These are phyloP conservation scores for Venustoraphidia nigricollis DNA, from an alignment of 2,888 invertebrate genomes.

Conservation along the genomic window DNA sequence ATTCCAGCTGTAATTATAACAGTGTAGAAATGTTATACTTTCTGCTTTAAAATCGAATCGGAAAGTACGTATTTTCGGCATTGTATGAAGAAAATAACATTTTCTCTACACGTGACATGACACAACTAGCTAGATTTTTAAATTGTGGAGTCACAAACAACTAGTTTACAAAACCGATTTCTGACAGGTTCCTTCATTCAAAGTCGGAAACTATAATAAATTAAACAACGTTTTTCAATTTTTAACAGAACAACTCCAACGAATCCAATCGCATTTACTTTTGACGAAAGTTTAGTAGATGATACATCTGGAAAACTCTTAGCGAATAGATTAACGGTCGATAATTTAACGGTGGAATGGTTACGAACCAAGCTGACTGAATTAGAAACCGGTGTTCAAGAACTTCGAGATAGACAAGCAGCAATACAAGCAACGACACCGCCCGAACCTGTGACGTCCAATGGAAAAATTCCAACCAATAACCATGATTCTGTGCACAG, in stretches of 20 bases:
- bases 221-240: background rate
- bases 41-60: no score
- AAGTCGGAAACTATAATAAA: background rate
- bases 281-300: constrained; percentile 76
- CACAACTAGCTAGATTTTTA: background rate
- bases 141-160: background rate
- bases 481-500: constrained; percentile 1
- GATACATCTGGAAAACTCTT: constrained; percentile 76
- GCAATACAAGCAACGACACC: constrained; percentile 3
- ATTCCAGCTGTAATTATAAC: no score
- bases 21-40: no score
- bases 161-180: background rate
- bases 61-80: no score
- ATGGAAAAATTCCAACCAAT: constrained; percentile 1
- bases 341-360: constrained; percentile 86
- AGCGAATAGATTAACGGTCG: constrained; percentile 79
- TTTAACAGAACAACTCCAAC: constrained; percentile 56
- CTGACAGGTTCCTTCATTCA: background rate
- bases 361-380: constrained; percentile 65
- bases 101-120: no score
- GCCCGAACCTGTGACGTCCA: background rate
- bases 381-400: constrained; percentile 62
- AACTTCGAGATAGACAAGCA: constrained; percentile 42
- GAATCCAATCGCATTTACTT: constrained; percentile 62
- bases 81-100: no score